Percentiles rank a stretch among this genome's conserved stretches.
Conservation (phyloP, 2,797 vertebrate genomes). For the Gallinago nigripennis region DNA sequence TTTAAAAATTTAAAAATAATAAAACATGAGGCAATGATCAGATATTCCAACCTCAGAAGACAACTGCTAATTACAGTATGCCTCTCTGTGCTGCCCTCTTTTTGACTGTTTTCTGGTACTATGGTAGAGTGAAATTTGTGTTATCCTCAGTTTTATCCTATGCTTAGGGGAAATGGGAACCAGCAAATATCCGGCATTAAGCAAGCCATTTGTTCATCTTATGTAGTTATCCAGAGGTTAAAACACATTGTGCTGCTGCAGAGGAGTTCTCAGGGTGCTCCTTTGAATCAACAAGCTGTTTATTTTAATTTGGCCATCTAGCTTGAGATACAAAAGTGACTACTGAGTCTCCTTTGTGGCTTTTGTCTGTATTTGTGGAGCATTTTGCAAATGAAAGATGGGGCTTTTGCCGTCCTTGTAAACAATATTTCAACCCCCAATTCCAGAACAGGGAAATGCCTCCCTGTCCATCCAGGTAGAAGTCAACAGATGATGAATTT, state of each 20-base stretch:
- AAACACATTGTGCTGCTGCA: background rate
- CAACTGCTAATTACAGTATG: background rate
- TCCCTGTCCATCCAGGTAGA: background rate
- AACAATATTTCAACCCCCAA: background rate
- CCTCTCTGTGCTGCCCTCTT: background rate
- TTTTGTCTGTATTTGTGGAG: background rate
- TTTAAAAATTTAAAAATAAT: background rate
- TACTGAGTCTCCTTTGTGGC: background rate
- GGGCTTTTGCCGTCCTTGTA: background rate
- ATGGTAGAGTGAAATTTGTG: background rate
- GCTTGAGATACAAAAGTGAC: background rate
- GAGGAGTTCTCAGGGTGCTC: background rate
- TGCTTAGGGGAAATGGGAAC: background rate
- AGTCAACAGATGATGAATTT: background rate
- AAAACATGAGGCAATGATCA: background rate
- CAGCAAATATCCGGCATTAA: background rate
- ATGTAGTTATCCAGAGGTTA: conserved; percentile 3
- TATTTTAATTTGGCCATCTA: background rate
- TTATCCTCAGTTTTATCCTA: background rate
- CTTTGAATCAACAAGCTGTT: background rate
- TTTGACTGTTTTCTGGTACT: background rate
- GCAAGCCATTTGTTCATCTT: background rate
- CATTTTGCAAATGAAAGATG: background rate
- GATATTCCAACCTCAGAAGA: background rate
- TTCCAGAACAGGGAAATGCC: background rate